These are phyloP conservation scores for Octodon degus DNA, from an alignment of 2,113 vertebrate species.

Conservation along the genomic window DNA sequence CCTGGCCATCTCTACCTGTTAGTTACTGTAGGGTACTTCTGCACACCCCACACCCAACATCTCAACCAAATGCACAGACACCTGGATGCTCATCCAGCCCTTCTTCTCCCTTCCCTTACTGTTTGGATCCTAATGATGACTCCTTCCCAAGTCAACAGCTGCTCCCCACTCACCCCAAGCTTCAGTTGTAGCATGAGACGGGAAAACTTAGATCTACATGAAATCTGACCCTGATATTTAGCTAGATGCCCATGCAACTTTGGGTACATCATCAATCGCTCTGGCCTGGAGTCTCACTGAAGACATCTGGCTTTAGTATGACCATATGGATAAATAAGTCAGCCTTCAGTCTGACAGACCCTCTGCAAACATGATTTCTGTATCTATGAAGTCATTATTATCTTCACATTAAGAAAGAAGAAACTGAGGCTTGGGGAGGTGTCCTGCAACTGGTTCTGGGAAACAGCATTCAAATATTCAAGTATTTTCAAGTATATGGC, in stretches of 20 bases:
- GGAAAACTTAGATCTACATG: neutral
- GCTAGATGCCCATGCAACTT: constrained; percentile 2
- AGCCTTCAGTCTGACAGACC: neutral
- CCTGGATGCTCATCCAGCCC: neutral
- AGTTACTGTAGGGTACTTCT: neutral
- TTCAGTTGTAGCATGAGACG: neutral
- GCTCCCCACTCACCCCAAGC: neutral
- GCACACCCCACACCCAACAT: neutral
- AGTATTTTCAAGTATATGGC: neutral
- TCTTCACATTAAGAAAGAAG: constrained; percentile 56
- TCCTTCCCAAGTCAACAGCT: constrained; percentile 31
- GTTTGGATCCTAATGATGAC: neutral
- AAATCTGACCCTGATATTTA: constrained; percentile 9
- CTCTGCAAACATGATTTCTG: constrained; percentile 51
- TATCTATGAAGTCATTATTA: constrained; percentile 10
- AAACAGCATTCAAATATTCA: neutral
- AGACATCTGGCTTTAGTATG: neutral
- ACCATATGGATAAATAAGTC: neutral
- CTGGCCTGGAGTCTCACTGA: neutral
- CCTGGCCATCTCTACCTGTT: neutral
- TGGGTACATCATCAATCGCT: neutral
- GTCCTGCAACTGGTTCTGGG: neutral
- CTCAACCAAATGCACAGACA: neutral
- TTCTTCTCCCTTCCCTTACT: neutral
- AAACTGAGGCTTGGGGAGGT: constrained; percentile 36